Conservation (phyloP, 2,888 invertebrate genomes). For the Eupithecia dodoneata region DNA sequence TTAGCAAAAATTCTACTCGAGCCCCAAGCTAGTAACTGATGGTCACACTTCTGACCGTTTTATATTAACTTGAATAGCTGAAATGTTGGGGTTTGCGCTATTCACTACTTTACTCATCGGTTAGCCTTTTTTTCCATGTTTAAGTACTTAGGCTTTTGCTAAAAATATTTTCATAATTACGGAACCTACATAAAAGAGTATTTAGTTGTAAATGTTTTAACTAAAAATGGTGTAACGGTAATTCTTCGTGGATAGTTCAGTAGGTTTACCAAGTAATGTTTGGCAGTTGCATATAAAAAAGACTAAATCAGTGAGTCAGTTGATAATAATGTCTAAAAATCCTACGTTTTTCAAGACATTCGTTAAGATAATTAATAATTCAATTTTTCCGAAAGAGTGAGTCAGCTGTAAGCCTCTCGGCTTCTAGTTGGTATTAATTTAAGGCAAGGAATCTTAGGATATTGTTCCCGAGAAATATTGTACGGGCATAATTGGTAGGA, state of each 20-base stretch:
- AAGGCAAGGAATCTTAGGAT: constrained; percentile 45
- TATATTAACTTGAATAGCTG: background rate
- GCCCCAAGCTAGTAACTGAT: background rate
- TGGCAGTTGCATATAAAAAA: background rate
- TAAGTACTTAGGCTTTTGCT: no score
- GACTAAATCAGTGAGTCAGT: background rate
- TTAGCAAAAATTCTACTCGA: background rate
- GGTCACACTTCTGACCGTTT: background rate
- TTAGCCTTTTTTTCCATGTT: no score
- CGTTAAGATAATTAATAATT: background rate
- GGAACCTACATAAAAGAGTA: no score
- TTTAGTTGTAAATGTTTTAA: no score
- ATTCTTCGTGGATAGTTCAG: no score
- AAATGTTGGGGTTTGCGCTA: no score
- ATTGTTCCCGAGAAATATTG: constrained; percentile 46
- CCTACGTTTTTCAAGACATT: background rate
- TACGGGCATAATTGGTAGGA: constrained; percentile 46
- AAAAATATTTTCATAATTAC: no score
- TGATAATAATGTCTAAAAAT: background rate
- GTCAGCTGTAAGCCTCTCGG: constrained; percentile 10
- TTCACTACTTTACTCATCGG: no score
- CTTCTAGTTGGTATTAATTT: constrained; percentile 43
- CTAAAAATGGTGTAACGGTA: no score
- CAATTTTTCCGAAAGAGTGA: constrained; percentile 10
- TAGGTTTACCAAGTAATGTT: no score